A percentile compares a stretch with the other conserved stretches of the same genome.
These are phyloP conservation scores for Thrips palmi DNA, from an alignment of 1,140 invertebrate genomes.

Conservation along the genomic window DNA sequence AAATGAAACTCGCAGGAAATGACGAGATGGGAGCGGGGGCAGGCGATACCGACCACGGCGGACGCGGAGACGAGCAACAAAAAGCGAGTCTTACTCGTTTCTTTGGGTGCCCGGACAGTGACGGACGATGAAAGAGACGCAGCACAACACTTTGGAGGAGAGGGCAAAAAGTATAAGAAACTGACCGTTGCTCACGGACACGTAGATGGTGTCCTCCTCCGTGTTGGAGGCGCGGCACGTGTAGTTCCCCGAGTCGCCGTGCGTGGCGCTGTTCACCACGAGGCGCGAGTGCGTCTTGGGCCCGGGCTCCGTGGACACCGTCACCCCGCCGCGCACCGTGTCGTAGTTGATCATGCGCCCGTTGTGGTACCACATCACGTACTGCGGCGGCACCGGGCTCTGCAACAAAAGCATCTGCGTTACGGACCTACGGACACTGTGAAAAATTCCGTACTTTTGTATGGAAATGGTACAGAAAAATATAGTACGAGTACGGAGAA, in stretches of 20 bases:
- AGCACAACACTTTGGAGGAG: too few species aligned
- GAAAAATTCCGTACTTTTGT: too few species aligned
- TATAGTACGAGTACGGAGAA: too few species aligned
- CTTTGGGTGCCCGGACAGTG: not conserved
- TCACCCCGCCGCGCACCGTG: conserved; percentile 25
- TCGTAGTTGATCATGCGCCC: conserved; percentile 85
- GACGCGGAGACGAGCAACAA: not conserved
- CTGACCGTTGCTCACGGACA: conserved; percentile 24
- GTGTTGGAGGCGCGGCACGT: conserved; percentile 27
- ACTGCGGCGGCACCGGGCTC: conserved; percentile 75
- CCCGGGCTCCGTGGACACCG: conserved; percentile 21
- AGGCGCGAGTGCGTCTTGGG: conserved; percentile 23
- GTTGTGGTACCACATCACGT: conserved; percentile 84
- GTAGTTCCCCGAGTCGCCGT: conserved; percentile 25
- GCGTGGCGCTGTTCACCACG: conserved; percentile 21
- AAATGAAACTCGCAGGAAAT: too few species aligned
- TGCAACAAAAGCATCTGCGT: conserved; percentile 34
- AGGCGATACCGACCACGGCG: not conserved
- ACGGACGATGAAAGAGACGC: not conserved
- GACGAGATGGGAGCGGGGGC: not conserved
- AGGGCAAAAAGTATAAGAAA: too few species aligned
- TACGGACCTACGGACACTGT: too few species aligned
- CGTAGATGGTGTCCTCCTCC: conserved; percentile 25
- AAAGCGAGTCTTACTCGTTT: not conserved
- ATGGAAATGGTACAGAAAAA: too few species aligned